These are phyloP conservation scores for Andrena trimmerana DNA, from an alignment of 2,888 invertebrate species.

Conservation along the genomic window DNA sequence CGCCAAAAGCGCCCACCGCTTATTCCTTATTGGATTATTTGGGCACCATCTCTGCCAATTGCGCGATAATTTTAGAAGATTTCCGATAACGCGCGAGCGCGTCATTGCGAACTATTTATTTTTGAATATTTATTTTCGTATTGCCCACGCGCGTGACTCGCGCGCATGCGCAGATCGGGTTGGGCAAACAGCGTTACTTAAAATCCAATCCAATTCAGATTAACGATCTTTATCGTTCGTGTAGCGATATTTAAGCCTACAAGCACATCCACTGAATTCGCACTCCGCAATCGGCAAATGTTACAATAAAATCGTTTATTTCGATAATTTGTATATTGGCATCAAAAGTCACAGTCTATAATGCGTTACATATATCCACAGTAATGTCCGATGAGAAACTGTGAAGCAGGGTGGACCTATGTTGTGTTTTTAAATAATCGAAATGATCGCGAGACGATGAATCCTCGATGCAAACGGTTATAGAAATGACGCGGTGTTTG, in stretches of 20 bases:
- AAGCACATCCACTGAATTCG: not conserved
- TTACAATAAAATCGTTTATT: slow-evolving; percentile 42
- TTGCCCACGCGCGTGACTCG: not conserved
- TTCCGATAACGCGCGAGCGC: slow-evolving; percentile 35
- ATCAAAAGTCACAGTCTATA: slow-evolving; percentile 73
- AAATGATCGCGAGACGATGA: slow-evolving; percentile 25
- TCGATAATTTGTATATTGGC: slow-evolving; percentile 66
- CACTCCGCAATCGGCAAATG: not conserved
- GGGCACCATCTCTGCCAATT: slow-evolving; percentile 23
- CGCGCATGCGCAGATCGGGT: not conserved
- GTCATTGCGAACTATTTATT: slow-evolving; percentile 53
- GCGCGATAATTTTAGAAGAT: slow-evolving; percentile 52
- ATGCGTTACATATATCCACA: slow-evolving; percentile 48
- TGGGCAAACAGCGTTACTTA: not conserved
- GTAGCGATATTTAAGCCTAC: not conserved
- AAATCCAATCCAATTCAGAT: not conserved
- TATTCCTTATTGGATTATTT: slow-evolving; percentile 18
- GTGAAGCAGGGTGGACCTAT: slow-evolving; percentile 3
- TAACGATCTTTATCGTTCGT: not conserved
- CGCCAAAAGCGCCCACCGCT: not conserved
- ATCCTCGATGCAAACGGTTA: not conserved
- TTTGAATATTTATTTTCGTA: slow-evolving; percentile 44
- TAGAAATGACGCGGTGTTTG: slow-evolving; percentile 6
- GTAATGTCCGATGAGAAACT: slow-evolving; percentile 20
- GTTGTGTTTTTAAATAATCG: slow-evolving; percentile 47